Base-by-base conservation (phyloP, 2,888 invertebrate genomes). In the Chymomyza caudatula region DNA sequence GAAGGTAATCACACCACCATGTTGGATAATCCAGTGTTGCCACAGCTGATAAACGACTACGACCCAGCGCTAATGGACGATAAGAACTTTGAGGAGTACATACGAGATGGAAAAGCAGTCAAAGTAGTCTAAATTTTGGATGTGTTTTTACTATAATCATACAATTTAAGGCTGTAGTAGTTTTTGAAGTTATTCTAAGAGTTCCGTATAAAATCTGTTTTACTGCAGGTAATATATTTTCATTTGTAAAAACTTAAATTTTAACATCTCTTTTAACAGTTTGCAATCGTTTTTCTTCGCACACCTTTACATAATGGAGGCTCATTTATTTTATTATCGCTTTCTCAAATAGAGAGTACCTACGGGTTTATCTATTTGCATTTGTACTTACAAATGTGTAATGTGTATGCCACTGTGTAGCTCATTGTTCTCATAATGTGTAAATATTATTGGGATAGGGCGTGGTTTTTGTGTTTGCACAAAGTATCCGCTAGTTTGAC, bases 1-100 rank as follows among this genome's bases (percentile, higher is more conserved):
- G 94, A 95, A 80, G 96, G 95, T 8, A 94, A 94, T 85, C 96
- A 96, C 79, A 88, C 92, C 0, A 93, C 93, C 47, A 94, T 96
- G 78, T 85, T 95, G 74, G 93, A 94, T 13, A 94, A 93, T 78
- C 91, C 92, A 56, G 92, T 92, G 74, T 90, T 93, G 56, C 92
- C 93, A 0, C 92, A 94, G 74, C 91, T 94, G 37, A 93, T 95
- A 53, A 94, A 94, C 68, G 89, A 89, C 29, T 83, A 87, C 42
- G 88, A 90, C 83, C 90, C 91, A 0, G 63, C 76, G 13, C 61
- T 86, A 1, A 57, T 86, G 60, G 89, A 89, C 29, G 88, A 89
- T 61, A 89, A 88, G 57, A 74, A 67, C 51, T 90, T 90, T 64
- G 88, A 88, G 64, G 69, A 86, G 37, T 89, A 88, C 60, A 78